phyloP scores from a whole-genome alignment of 2,113 vertebrate species.

The Candoia aspera region DNA sequence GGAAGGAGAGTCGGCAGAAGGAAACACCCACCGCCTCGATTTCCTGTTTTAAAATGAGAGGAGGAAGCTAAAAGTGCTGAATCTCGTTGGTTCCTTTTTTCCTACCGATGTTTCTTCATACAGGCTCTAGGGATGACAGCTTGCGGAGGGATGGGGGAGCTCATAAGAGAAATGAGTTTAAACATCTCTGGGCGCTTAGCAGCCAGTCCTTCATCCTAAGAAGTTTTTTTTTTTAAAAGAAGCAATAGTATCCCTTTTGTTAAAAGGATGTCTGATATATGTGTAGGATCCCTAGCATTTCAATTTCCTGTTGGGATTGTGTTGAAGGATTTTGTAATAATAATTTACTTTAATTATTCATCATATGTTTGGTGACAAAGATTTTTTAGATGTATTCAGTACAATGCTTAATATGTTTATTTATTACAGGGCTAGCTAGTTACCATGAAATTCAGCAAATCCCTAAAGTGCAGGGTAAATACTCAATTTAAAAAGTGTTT shows the following conservation, averaged over 20 bases:
- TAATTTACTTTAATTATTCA: neutral
- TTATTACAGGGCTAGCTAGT: neutral
- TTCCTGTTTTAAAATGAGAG: constrained; percentile 2
- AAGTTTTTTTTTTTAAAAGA: neutral
- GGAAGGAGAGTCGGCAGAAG: neutral
- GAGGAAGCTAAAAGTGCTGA: neutral
- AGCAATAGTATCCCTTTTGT: neutral
- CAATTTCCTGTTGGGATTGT: neutral
- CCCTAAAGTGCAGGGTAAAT: neutral
- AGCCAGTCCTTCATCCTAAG: neutral
- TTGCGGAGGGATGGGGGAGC: neutral
- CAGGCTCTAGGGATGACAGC: neutral
- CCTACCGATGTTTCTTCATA: neutral
- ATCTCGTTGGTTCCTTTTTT: neutral
- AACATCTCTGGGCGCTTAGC: neutral
- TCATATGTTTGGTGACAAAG: neutral
- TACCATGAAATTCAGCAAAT: neutral
- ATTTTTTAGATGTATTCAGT: neutral
- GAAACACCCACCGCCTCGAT: neutral
- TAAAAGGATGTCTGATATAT: neutral
- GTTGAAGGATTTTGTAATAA: neutral
- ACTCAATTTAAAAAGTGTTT: neutral
- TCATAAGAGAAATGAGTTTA: neutral
- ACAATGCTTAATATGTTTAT: neutral
- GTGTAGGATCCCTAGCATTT: neutral